Evolutionary conservation across 2,888 invertebrate species (phyloP), one percentile per base, ranked within the genome.

Genomic region (Xiphydria camelus): DNA sequence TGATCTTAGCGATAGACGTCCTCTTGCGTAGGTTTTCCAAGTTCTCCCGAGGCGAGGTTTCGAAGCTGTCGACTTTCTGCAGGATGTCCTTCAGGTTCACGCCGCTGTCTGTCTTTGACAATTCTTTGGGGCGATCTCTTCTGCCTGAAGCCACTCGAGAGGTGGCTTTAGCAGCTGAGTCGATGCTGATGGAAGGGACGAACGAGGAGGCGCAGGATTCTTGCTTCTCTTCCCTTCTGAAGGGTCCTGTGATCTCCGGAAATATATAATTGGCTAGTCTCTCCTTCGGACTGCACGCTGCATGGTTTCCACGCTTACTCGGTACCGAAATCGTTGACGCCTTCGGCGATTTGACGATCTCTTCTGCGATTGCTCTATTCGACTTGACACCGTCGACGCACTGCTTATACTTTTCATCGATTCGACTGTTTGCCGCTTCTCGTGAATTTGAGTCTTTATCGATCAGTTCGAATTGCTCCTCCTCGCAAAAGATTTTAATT

Each of bases 381-480:
- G 49, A 49, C 18, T 56, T 68, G 1, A 64, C 71, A 1, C 60
- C 66, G 15, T 71, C 64, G 2, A 72, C 73, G 45, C 73, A 74
- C 21, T 66, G 73, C 25, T 71, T 72, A 47, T 71, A 74, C 42
- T 74, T 75, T 14, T 73, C 69, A 26, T 73, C 69, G 40, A 73
- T 72, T 9, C 56, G 62, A 1, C 61, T 69, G 34, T 73, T 26
- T 29, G 14, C 7, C n/a, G n/a, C n/a, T n/a, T n/a, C n/a, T n/a
- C n/a, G n/a, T n/a, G n/a, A n/a, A n/a, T 29, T 29, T 12, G 29
- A 29, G 12, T 29, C 7, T 4, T 29, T 29, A 4, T 29, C 12
- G 14, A 29, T 10, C n/a, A n/a, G n/a, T n/a, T n/a, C n/a, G n/a
- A n/a, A n/a, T n/a, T n/a, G n/a, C n/a, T n/a, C n/a, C n/a, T n/a